Base-by-base conservation (phyloP, 2,797 vertebrate genomes). In the Coregonus ussuriensis region DNA sequence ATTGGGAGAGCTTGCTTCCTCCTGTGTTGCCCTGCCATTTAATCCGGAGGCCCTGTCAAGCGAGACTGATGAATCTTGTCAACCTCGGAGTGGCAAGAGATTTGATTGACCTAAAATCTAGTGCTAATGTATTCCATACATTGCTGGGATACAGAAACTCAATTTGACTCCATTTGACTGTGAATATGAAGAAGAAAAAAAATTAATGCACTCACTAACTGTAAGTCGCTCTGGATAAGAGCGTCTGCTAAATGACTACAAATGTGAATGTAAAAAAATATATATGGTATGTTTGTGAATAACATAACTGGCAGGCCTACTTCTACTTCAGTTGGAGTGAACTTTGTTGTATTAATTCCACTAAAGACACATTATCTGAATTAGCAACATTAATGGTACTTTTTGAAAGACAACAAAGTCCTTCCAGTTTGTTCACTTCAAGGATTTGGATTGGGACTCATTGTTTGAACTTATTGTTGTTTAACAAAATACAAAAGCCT, bases 41-140 rank as follows among this genome's bases (percentile, higher is more conserved):
- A 89, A 89, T 91, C 86, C 80, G n/a, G 74, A 74, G 74, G 77
- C 71, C 76, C 82, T 87, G 85, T 89, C 88, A 86, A 84, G 88
- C 83, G 75, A 85, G 83, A 91, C 82, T 75, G 88, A 93, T 92
- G 81, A 85, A 90, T 89, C 75, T 72, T 92, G 91, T 92, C 90
- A 90, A 90, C 52, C 76, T 81, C 74, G 74, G 82, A 87, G 80
- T 88, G 82, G 80, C 81, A 78, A 77, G 66, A 76, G 75, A 82
- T 80, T 85, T 84, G 85, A 91, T 78, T 85, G 86, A 82, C 85
- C 76, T 75, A 79, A 63, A 88, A 86, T 74, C 31, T 4, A 37
- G 81, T 82, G 56, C 72, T 81, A 83, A 88, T 84, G 79, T 85
- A 85, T 85, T 80, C 79, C 80, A 79, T 79, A 72, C 67, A 78